Evolutionary conservation across 2,888 invertebrate species (phyloP).

Genomic region (Ormyrus thymus): DNA sequence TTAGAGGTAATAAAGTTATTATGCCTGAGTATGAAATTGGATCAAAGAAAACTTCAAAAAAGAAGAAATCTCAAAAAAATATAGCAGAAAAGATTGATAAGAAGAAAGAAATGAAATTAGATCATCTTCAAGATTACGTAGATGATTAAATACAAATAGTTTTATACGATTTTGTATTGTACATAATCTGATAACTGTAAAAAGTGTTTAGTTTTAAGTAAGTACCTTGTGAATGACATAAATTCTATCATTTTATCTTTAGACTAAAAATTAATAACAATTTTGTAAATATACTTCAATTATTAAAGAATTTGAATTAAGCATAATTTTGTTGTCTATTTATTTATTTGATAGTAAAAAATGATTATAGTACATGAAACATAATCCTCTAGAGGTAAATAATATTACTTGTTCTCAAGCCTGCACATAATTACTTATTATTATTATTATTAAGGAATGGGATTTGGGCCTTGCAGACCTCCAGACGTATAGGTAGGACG

Average conservation of each 20-base stretch:
- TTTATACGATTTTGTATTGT: conserved; percentile 2
- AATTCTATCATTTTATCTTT: neutral
- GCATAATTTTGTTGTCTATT: conserved; percentile 6
- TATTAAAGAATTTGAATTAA: conserved; percentile 7
- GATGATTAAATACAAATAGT: conserved; percentile 70
- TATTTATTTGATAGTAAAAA: neutral
- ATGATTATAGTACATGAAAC: neutral
- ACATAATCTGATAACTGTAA: conserved; percentile 4
- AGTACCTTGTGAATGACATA: conserved; percentile 4
- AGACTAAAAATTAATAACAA: no score
- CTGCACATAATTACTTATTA: no score
- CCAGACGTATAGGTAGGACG: no score
- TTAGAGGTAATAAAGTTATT: conserved; percentile 82
- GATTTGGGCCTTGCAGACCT: no score
- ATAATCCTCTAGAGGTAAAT: neutral
- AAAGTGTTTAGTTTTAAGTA: neutral
- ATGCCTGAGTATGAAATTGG: conserved; percentile 92
- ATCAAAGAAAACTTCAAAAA: conserved; percentile 73
- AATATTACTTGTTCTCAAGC: neutral
- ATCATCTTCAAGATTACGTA: conserved; percentile 77
- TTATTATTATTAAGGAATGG: no score
- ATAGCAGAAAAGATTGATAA: conserved; percentile 59
- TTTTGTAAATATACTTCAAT: conserved; percentile 16
- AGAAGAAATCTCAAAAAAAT: conserved; percentile 53
- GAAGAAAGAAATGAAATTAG: conserved; percentile 75